Evolutionary conservation across 2,888 invertebrate genomes (phyloP).

Genomic region (Idaea straminata): DNA sequence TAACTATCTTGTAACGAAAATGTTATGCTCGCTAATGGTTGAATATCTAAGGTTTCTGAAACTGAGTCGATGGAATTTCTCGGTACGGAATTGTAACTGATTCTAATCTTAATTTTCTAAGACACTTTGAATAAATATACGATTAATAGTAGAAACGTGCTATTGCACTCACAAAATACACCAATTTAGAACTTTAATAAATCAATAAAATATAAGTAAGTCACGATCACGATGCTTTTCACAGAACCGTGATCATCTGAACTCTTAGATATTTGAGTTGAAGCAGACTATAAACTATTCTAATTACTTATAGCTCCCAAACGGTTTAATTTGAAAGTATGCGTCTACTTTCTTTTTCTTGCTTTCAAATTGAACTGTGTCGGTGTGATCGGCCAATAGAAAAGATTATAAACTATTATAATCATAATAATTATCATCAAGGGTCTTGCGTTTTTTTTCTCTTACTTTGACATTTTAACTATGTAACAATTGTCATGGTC

Average conservation of each 20-base stretch:
- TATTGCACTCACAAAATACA: slow-evolving; percentile 77
- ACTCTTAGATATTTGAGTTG: slow-evolving; percentile 60
- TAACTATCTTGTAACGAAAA: slow-evolving; percentile 27
- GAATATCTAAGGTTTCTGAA: slow-evolving; percentile 41
- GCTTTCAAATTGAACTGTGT: not conserved
- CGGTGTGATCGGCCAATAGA: not conserved
- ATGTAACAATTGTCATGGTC: too few species aligned
- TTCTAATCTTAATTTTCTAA: slow-evolving; percentile 58
- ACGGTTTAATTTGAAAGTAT: not conserved
- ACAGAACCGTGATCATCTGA: slow-evolving; percentile 61
- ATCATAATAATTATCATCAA: too few species aligned
- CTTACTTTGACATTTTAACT: too few species aligned
- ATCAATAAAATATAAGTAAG: slow-evolving; percentile 60
- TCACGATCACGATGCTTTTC: slow-evolving; percentile 70
- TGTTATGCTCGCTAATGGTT: slow-evolving; percentile 73
- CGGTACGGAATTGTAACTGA: slow-evolving; percentile 60
- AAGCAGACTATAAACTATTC: slow-evolving; percentile 31
- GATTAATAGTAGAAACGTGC: slow-evolving; percentile 71
- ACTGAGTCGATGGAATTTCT: slow-evolving; percentile 63
- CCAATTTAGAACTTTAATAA: slow-evolving; percentile 67
- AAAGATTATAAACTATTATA: too few species aligned
- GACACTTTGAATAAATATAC: slow-evolving; percentile 47
- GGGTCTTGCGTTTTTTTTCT: too few species aligned
- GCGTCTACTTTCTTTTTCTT: not conserved
- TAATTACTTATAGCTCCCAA: slow-evolving; percentile 41